Evolutionary conservation across 2,113 vertebrate species (phyloP).

Genomic region (Ictalurus punctatus): DNA sequence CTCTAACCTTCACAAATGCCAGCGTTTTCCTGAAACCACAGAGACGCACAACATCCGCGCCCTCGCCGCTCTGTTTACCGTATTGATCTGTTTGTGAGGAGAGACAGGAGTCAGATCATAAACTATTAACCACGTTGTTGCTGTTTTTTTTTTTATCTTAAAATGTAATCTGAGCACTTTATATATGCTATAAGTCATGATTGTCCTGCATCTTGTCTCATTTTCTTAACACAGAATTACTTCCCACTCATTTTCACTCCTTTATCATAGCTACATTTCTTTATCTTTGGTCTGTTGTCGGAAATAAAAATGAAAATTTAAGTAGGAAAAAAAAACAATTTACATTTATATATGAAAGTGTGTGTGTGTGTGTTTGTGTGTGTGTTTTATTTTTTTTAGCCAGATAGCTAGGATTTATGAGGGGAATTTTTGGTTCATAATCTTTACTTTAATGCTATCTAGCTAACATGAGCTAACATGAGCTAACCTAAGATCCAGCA

Average conservation of each 20-base stretch:
- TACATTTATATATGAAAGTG: background rate
- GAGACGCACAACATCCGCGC: constrained; percentile 15
- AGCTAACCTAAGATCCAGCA: background rate
- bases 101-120: constrained; percentile 65
- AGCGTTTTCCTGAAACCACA: constrained; percentile 66
- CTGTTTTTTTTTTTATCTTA: constrained; percentile 60
- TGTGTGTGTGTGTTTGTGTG: no score
- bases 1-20: constrained; percentile 82
- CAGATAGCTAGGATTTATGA: background rate
- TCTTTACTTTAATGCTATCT: background rate
- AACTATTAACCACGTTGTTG: constrained; percentile 73
- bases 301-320: background rate
- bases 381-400: background rate
- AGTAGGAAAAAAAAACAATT: background rate
- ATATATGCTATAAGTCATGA: background rate
- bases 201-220: background rate
- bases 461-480: background rate
- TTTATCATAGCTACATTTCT: background rate
- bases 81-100: constrained; percentile 75
- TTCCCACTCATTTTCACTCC: background rate
- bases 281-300: background rate
- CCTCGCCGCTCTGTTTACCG: constrained; percentile 59
- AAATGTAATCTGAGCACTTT: constrained; percentile 61
- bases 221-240: background rate
- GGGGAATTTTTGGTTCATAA: background rate